These are phyloP conservation scores for Drosophila limbata DNA, from an alignment of 2,888 invertebrate genomes.

Conservation along the genomic window DNA sequence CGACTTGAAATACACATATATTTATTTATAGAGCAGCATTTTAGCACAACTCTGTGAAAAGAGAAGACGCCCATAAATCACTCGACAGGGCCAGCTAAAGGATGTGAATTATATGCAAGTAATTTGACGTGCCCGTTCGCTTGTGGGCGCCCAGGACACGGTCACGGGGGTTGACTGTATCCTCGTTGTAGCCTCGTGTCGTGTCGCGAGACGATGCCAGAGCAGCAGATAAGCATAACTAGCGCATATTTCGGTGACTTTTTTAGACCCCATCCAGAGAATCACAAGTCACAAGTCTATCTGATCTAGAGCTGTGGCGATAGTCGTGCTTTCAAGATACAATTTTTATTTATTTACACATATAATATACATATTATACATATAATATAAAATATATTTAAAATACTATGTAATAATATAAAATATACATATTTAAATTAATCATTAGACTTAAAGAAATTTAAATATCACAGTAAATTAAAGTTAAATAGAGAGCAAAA, in stretches of 20 bases:
- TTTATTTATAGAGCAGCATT: slow-evolving; percentile 66
- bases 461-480: no score
- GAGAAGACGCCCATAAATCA: slow-evolving; percentile 73
- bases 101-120: slow-evolving; percentile 82
- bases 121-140: slow-evolving; percentile 74
- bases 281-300: slow-evolving; percentile 1
- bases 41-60: slow-evolving; percentile 44
- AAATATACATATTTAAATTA: no score
- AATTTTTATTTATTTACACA: no score
- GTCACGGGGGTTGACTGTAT: slow-evolving; percentile 29
- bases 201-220: slow-evolving; percentile 55
- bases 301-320: neutral
- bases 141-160: slow-evolving; percentile 42
- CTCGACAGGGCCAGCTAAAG: slow-evolving; percentile 65
- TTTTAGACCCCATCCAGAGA: neutral
- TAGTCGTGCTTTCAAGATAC: slow-evolving; percentile 14
- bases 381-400: no score
- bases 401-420: no score
- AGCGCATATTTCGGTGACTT: slow-evolving; percentile 48
- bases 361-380: no score
- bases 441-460: no score
- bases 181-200: slow-evolving; percentile 20
- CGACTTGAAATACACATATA: slow-evolving; percentile 48
- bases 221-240: slow-evolving; percentile 60
- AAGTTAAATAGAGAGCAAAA: no score